Percentiles rank a stretch among this genome's conserved stretches.
Conservation (phyloP, 2,888 invertebrate species). For the Drosophila macrothrix region DNA sequence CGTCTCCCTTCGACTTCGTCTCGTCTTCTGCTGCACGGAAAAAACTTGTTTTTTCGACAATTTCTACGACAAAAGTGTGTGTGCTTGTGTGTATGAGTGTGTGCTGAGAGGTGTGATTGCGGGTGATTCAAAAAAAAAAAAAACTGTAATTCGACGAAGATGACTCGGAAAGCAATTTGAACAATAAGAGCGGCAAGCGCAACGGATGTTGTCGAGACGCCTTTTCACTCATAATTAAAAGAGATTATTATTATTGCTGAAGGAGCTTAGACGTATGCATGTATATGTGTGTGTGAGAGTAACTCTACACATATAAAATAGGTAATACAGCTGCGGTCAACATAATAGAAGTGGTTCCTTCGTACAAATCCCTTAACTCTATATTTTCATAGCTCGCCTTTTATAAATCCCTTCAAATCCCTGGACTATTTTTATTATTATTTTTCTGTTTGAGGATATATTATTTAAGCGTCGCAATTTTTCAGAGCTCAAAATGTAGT, state of each 20-base stretch:
- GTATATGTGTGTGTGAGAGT: neutral
- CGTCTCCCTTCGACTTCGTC: neutral
- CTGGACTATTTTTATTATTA: neutral
- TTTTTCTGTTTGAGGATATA: neutral
- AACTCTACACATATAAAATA: neutral
- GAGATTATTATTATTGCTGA: conserved; percentile 63
- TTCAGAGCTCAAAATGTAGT: neutral
- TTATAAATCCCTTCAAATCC: neutral
- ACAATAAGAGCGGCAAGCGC: conserved; percentile 58
- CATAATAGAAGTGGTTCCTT: neutral
- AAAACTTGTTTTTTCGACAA: conserved; percentile 53
- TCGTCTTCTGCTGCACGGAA: conserved; percentile 1
- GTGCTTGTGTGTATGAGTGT: conserved; percentile 1
- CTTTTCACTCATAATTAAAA: conserved; percentile 77
- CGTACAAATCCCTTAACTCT: neutral
- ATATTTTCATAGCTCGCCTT: neutral
- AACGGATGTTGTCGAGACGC: conserved; percentile 77
- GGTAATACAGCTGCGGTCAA: neutral
- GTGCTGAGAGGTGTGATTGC: conserved; percentile 61
- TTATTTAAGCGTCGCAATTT: neutral
- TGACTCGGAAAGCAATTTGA: conserved; percentile 60
- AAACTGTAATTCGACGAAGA: conserved; percentile 59
- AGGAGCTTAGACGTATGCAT: conserved; percentile 34
- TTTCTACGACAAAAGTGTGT: conserved; percentile 27
- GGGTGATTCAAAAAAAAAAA: conserved; percentile 50